phyloP scores from a whole-genome alignment of 2,888 invertebrate species.

The Temnothorax ravouxi region DNA sequence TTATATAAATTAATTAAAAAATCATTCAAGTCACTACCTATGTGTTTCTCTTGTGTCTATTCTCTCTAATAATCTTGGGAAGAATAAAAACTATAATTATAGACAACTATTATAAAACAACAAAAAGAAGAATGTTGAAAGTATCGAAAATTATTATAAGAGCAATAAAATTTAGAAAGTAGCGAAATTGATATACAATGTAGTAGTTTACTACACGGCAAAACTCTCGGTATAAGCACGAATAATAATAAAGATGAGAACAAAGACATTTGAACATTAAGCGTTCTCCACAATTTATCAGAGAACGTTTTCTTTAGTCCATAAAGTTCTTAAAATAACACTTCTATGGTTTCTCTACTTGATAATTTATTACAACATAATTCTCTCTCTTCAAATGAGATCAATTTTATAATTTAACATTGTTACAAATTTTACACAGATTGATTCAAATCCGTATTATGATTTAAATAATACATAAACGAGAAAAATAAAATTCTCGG shows the following conservation, averaged over 20 bases:
- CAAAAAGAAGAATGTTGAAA: neutral
- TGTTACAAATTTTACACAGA: neutral
- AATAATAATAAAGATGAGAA: neutral
- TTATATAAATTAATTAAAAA: slow-evolving; percentile 13
- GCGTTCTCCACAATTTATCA: neutral
- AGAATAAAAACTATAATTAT: neutral
- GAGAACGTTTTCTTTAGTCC: slow-evolving; percentile 1
- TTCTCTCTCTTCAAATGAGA: slow-evolving; percentile 39
- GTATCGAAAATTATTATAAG: slow-evolving; percentile 23
- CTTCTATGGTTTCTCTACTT: neutral
- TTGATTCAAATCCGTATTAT: neutral
- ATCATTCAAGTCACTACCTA: neutral
- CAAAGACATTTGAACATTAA: slow-evolving; percentile 6
- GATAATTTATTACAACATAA: slow-evolving; percentile 28
- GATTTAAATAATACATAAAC: slow-evolving; percentile 6
- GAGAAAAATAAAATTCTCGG: slow-evolving; percentile 7
- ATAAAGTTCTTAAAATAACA: slow-evolving; percentile 23
- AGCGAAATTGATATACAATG: slow-evolving; percentile 46
- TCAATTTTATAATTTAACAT: slow-evolving; percentile 33
- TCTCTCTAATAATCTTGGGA: neutral
- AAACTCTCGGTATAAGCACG: slow-evolving; percentile 3
- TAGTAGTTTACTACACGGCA: slow-evolving; percentile 22
- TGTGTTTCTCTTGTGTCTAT: neutral
- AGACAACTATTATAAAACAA: neutral
- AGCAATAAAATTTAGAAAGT: slow-evolving; percentile 60